A percentile compares a stretch with the other conserved stretches of the same genome.
phyloP scores from a whole-genome alignment of 2,888 invertebrate species.

The Cepaea hortensis region DNA sequence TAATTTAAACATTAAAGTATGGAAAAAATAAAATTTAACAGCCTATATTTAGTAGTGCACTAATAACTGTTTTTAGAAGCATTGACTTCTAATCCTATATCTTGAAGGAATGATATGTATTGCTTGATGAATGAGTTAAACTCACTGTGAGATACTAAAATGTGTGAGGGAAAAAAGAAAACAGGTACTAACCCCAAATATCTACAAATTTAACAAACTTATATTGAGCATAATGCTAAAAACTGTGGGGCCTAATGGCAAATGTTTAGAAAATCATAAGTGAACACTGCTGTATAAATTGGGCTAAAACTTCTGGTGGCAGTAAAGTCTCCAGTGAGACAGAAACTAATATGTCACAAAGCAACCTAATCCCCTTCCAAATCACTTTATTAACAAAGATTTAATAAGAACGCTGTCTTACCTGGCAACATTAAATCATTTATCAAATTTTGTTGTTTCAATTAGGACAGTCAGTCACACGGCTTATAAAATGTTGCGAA shows the following conservation, averaged over 20 bases:
- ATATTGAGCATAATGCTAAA: background rate
- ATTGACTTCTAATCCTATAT: background rate
- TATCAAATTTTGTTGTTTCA: constrained; percentile 3
- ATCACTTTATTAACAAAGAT: background rate
- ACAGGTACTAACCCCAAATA: constrained; percentile 18
- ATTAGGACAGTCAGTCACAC: constrained; percentile 47
- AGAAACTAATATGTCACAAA: background rate
- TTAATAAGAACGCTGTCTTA: constrained; percentile 9
- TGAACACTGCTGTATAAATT: too few relatives aligned
- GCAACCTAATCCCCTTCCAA: background rate
- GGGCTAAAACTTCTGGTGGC: background rate
- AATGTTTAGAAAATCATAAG: background rate
- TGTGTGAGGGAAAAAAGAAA: background rate
- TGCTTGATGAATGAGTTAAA: background rate
- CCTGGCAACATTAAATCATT: constrained; percentile 4
- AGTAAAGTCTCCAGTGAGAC: constrained; percentile 6
- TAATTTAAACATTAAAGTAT: background rate
- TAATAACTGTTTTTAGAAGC: background rate
- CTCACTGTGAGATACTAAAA: constrained; percentile 9
- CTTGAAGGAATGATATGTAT: background rate
- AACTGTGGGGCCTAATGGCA: background rate
- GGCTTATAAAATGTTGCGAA: constrained; percentile 48
- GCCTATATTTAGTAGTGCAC: background rate
- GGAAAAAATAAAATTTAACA: constrained; percentile 15
- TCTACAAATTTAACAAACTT: constrained; percentile 26